Base-by-base conservation (phyloP, 2,113 vertebrate species). In the Microtus pennsylvanicus region DNA sequence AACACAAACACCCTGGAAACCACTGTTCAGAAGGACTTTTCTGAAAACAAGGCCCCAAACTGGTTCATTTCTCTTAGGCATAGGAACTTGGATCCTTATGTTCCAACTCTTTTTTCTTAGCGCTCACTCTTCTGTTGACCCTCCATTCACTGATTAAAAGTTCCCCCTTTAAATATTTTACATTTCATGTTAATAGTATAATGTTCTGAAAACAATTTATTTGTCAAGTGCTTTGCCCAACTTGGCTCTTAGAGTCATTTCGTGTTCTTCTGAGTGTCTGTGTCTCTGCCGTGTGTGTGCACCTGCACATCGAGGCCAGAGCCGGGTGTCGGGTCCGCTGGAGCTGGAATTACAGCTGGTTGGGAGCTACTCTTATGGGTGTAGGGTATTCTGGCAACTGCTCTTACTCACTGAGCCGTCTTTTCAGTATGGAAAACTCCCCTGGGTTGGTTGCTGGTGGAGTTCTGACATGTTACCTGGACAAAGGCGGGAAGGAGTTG, bases 181-280 rank as follows among this genome's bases (percentile, higher is more conserved):
- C 85, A 87, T 81, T 77, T n/a, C 22, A 42, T n/a, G 35, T 81
- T 42, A 87, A 75, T 14, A 76, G 3, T 50, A 55, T 70, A 30
- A 83, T 77, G 50, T 86, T 94, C 63, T 74, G 52, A 67, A 86
- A 96, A 80, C 38, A 67, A 76, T 17, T 93, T 58, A 74, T 42
- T 42, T 42, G 42, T 61, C 67, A 74, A 89, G 87, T 88, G 70
- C 65, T 55, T 87, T 87, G 26, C 6, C n/a, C 38, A 12, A 47
- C 63, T 28, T 38, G 38, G 19, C 22, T 89, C 88, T 61, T 72
- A 24, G 82, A 91, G 30, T 45, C 19, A 47, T 93, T 77, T 61
- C 0, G 55, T 26, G 61, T 14, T 83, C n/a, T 28, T n/a, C 70
- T 12, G 1, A 17, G 55, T 82, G n/a, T 65, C 8, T 45, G n/a